Conservation (phyloP, 2,113 vertebrate genomes). For the Lampris incognitus region DNA sequence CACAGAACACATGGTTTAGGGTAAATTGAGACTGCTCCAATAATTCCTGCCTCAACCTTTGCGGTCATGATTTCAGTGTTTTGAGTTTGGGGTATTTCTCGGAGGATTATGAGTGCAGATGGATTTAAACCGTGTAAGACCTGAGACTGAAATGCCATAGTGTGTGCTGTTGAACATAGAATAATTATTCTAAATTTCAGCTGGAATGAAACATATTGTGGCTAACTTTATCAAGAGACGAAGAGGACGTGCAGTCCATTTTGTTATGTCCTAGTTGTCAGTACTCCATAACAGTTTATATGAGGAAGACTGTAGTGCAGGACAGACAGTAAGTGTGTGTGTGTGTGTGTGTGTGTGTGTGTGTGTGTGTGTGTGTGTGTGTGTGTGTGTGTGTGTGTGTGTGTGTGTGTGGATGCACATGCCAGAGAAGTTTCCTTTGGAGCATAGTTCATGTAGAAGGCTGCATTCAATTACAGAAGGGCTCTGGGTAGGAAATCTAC, state of each 20-base stretch:
- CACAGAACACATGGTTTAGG: slow-evolving; percentile 60
- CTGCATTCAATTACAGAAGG: slow-evolving; percentile 71
- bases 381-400: neutral
- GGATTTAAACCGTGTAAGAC: slow-evolving; percentile 54
- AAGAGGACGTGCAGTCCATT: slow-evolving; percentile 34
- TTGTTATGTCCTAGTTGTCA: slow-evolving; percentile 10
- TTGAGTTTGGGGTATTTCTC: slow-evolving; percentile 54
- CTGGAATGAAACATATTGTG: slow-evolving; percentile 24
- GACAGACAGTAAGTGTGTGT: slow-evolving; percentile 26
- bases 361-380: slow-evolving; percentile 1
- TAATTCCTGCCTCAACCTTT: slow-evolving; percentile 48
- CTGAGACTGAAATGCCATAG: slow-evolving; percentile 56
- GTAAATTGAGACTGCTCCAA: slow-evolving; percentile 58
- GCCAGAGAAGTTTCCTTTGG: slow-evolving; percentile 46
- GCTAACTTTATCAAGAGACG: slow-evolving; percentile 11
- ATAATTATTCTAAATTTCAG: slow-evolving; percentile 39
- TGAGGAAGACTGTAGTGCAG: slow-evolving; percentile 6
- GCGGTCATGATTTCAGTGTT: slow-evolving; percentile 63
- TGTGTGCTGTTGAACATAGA: slow-evolving; percentile 31
- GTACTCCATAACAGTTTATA: slow-evolving; percentile 3
- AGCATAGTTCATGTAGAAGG: slow-evolving; percentile 47
- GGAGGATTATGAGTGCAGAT: slow-evolving; percentile 62
- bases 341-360: slow-evolving; percentile 5
- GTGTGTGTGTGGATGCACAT: slow-evolving; percentile 7
- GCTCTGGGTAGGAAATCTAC: slow-evolving; percentile 57